phyloP scores from a whole-genome alignment of 2,113 vertebrate genomes.

The Aptenodytes forsteri region DNA sequence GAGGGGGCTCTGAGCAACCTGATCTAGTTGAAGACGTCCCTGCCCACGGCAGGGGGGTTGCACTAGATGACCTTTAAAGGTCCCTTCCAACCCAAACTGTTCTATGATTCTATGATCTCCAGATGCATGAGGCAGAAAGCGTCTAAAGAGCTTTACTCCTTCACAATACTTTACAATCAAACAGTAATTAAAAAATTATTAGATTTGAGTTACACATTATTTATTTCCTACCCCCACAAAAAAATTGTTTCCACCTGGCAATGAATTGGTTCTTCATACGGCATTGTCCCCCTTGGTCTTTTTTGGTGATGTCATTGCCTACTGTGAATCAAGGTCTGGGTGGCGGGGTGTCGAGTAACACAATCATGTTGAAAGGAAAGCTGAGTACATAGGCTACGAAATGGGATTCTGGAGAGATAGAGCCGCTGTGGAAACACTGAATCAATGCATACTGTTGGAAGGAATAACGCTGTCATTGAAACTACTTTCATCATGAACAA shows the following conservation, averaged over 20 bases:
- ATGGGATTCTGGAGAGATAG: neutral
- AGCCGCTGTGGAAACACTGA: neutral
- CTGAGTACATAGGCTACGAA: neutral
- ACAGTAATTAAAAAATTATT: neutral
- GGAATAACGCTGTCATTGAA: neutral
- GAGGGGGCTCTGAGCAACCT: no score
- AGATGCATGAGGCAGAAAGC: neutral
- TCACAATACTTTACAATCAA: neutral
- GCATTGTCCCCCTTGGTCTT: neutral
- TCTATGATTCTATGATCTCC: neutral
- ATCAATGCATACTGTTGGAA: neutral
- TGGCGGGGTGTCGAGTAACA: neutral
- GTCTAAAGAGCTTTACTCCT: neutral
- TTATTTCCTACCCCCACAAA: neutral
- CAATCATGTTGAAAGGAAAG: neutral
- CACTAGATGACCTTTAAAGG: no score
- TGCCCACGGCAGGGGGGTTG: no score
- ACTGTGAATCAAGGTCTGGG: neutral
- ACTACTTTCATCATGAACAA: neutral
- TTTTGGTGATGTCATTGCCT: neutral
- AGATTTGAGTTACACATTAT: neutral
- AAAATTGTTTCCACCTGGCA: neutral
- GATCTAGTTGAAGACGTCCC: no score
- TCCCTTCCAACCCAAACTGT: no score
- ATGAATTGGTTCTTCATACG: neutral